A percentile compares a stretch with the other conserved stretches of the same genome.
These are phyloP conservation scores for Coecobrya sp. DNA, from an alignment of 2,888 invertebrate species.

Conservation along the genomic window DNA sequence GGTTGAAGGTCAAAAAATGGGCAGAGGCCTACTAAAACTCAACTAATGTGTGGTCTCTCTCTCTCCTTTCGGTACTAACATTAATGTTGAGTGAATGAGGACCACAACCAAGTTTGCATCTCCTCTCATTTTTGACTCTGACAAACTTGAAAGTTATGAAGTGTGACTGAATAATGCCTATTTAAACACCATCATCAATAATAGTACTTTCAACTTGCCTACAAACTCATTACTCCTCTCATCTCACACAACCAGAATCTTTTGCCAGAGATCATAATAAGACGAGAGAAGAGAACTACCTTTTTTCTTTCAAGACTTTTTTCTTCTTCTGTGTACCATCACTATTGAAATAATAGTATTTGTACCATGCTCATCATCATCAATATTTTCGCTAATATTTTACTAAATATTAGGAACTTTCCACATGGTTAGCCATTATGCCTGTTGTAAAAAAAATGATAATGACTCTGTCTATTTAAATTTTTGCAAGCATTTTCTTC, in stretches of 20 bases:
- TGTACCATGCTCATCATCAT: not conserved
- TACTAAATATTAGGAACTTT: slow-evolving; percentile 32
- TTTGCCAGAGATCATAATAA: no score
- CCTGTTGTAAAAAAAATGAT: slow-evolving; percentile 28
- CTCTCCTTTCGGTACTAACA: not conserved
- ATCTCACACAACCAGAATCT: not conserved
- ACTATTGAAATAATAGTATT: not conserved
- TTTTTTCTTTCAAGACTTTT: not conserved
- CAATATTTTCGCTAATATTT: not conserved
- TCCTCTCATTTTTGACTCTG: slow-evolving; percentile 4
- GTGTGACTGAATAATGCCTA: slow-evolving; percentile 36
- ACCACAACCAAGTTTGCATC: not conserved
- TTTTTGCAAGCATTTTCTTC: slow-evolving; percentile 15
- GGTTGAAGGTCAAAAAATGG: slow-evolving; percentile 50
- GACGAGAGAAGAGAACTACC: no score
- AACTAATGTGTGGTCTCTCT: not conserved
- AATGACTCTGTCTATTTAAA: slow-evolving; percentile 22
- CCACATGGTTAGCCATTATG: slow-evolving; percentile 42
- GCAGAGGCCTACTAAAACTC: slow-evolving; percentile 27
- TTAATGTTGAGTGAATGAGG: not conserved
- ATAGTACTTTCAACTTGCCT: slow-evolving; percentile 27
- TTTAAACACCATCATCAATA: slow-evolving; percentile 38
- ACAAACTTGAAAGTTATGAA: slow-evolving; percentile 48
- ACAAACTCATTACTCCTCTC: not conserved
- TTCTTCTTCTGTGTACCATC: no score